Evolutionary conservation across 37 sponge, comb jelly and placozoan species (phyloP).

Genomic region (Halichondria panicea): DNA sequence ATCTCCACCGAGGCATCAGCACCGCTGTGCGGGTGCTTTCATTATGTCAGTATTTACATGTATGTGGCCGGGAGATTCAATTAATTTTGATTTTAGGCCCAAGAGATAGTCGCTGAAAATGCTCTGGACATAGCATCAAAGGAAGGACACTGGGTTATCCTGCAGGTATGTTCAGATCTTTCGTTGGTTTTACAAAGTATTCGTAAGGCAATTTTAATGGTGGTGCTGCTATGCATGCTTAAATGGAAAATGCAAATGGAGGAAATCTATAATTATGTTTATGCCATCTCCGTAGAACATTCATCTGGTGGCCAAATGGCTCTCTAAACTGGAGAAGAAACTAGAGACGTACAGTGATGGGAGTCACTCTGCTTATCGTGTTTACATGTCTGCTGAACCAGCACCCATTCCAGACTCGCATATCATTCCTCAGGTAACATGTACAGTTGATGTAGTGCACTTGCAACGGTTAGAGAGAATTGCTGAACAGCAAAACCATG

Average conservation of each 20-base stretch:
- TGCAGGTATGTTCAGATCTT: conserved; percentile 75
- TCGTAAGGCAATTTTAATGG: too few relatives aligned
- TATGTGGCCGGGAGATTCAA: not conserved
- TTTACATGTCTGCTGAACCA: conserved; percentile 99
- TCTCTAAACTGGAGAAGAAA: conserved; percentile 93
- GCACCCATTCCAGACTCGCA: conserved; percentile 82
- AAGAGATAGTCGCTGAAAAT: conserved; percentile 97
- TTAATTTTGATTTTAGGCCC: conserved; percentile 88
- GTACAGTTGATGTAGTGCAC: too few relatives aligned
- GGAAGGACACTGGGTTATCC: conserved; percentile 98
- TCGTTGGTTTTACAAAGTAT: too few relatives aligned
- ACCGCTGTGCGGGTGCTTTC: not conserved
- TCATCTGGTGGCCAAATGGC: conserved; percentile 95
- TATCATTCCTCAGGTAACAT: conserved; percentile 94
- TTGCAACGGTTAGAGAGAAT: too few relatives aligned
- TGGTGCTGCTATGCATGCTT: too few relatives aligned
- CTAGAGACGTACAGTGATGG: conserved; percentile 86
- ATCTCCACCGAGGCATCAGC: too few relatives aligned
- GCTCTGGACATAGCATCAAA: conserved; percentile 92
- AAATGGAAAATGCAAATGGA: too few relatives aligned
- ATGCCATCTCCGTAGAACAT: conserved; percentile 78
- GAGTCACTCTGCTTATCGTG: conserved; percentile 86
- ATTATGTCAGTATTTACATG: not conserved
- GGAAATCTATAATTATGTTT: conserved; percentile 6
- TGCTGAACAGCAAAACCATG: too few relatives aligned